phyloP scores from a whole-genome alignment of 2,113 vertebrate genomes.

The Scomber scombrus region DNA sequence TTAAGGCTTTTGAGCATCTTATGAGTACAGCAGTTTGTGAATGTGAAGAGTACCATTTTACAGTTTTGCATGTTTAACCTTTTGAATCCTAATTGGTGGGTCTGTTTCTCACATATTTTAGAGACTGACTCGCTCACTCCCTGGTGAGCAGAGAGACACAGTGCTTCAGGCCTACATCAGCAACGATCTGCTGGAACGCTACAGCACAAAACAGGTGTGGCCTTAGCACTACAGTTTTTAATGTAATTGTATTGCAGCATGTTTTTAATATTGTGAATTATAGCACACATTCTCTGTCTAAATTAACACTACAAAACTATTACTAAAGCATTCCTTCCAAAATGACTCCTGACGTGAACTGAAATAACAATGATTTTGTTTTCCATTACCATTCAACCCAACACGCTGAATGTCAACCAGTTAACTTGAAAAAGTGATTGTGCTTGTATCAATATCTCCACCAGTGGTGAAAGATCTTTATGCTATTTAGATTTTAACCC shows the following conservation, averaged over 20 bases:
- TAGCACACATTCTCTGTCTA: not conserved
- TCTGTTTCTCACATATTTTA: constrained; percentile 69
- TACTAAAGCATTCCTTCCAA: not conserved
- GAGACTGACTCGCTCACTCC: constrained; percentile 94
- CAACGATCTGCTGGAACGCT: constrained; percentile 91
- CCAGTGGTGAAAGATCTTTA: not conserved
- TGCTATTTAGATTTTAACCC: no score
- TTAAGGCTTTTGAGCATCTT: not conserved
- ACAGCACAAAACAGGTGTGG: constrained; percentile 78
- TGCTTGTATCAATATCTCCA: not conserved
- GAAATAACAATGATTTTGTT: constrained; percentile 5
- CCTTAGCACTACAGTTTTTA: not conserved
- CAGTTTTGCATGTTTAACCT: no score
- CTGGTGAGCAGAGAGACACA: constrained; percentile 95
- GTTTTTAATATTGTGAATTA: not conserved
- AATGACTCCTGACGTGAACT: not conserved
- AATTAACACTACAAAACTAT: not conserved
- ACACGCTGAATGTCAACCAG: not conserved
- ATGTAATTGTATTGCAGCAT: not conserved
- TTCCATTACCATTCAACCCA: not conserved
- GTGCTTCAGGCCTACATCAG: constrained; percentile 94
- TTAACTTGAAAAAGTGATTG: not conserved
- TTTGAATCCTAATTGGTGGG: no score
- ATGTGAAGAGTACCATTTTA: not conserved
- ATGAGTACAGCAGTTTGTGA: not conserved